phyloP scores from a whole-genome alignment of 2,797 vertebrate genomes.

The Mormyrops attenuatus region DNA sequence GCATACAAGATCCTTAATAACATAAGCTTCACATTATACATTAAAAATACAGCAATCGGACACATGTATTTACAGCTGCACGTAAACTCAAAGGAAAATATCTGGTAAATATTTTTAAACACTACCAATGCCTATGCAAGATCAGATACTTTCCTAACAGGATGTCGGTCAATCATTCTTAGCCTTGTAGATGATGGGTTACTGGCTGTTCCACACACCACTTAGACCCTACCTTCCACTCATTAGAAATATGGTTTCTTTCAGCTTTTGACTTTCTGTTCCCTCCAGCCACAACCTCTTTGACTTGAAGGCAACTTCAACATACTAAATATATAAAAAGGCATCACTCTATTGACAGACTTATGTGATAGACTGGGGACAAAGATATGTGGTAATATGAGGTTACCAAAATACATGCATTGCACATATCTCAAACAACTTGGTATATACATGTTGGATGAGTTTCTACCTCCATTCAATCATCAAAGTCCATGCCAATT shows the following conservation, averaged over 20 bases:
- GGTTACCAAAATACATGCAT: not conserved
- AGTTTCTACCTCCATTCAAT: not conserved
- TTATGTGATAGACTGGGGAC: too few relatives aligned
- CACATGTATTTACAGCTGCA: not conserved
- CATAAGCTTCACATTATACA: not conserved
- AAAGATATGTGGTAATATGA: not conserved
- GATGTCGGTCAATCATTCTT: not conserved
- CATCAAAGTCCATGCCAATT: not conserved
- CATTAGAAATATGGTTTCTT: not conserved
- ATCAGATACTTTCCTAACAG: not conserved
- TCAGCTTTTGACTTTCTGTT: not conserved
- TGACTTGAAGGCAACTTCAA: not conserved
- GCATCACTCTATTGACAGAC: not conserved
- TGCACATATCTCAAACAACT: not conserved
- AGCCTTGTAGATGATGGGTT: not conserved
- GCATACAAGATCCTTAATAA: not conserved
- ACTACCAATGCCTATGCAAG: not conserved
- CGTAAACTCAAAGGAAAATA: not conserved
- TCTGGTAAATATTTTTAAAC: not conserved
- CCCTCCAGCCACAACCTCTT: not conserved
- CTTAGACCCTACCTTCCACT: not conserved
- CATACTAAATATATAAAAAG: not conserved
- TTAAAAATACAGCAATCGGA: not conserved
- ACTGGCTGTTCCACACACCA: not conserved
- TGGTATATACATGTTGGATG: not conserved